Evolutionary conservation across 2,888 invertebrate genomes (phyloP), one percentile per base, ranked within the genome.

Genomic region (Tillus elongatus): DNA sequence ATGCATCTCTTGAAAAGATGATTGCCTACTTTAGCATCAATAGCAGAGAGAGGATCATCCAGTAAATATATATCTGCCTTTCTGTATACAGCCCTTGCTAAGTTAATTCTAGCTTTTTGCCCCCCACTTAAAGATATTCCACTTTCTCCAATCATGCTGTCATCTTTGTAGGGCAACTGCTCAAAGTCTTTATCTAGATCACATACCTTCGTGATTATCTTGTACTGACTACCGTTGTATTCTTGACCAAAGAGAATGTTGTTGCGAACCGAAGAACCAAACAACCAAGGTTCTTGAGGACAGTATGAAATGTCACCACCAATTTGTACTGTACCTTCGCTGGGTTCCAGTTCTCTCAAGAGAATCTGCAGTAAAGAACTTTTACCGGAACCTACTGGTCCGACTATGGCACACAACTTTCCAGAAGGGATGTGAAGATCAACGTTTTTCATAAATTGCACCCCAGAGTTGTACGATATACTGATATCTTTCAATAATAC

Each of bases 211-310:
- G 82, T 69, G 2, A 70, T 62, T 30, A 56, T 41, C 15, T 51
- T 49, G 42, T 67, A 68, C 10, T 69, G 66, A n/a, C 63, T 51
- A 41, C 69, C 66, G 43, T 75, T 70, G 48, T 72, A 77, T 0
- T 72, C 68, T 43, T 72, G 66, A 0, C 85, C 87, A 58, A 89
- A 87, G 8, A 84, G 64, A 42, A 89, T 82, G 57, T 89, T 89
- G 49, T 84, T 79, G 16, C 78, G 68, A 1, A 89, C 72, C 2
- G 78, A 75, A 1, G 74, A 75, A 0, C 74, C 71, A 49, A 79
- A 80, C 1, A 80, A 62, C 87, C 88, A 89, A 0, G 88, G 77
- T 49, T 85, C 81, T 63, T 87, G 85, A 33, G 82, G 74, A 2
- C 80, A 78, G 56, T 83, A 88, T 0, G 77, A 68, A 6, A 79